Evolutionary conservation across 2,888 invertebrate species (phyloP).

Genomic region (Steromphala cineraria): DNA sequence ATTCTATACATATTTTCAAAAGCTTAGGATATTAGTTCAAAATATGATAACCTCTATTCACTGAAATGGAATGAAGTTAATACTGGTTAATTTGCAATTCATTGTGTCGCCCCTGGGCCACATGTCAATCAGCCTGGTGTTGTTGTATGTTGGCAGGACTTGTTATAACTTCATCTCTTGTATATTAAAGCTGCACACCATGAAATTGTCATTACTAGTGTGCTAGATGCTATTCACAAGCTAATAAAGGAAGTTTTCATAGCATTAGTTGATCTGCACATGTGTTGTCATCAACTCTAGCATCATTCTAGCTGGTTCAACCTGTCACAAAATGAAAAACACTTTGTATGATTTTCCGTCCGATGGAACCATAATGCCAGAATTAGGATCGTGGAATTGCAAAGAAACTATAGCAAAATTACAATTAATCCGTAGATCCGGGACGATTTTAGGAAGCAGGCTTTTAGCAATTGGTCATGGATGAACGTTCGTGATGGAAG

Average conservation of each 20-base stretch:
- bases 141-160: no score
- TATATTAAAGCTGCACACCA: neutral
- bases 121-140: no score
- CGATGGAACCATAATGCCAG: neutral
- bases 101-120: no score
- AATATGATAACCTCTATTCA: no score
- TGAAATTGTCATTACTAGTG: neutral
- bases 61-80: no score
- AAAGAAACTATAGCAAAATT: conserved; percentile 11
- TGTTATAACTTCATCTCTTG: no score
- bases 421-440: conserved; percentile 13
- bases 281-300: neutral
- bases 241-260: neutral
- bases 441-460: neutral
- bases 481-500: conserved; percentile 1
- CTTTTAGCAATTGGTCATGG: conserved; percentile 4
- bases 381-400: neutral
- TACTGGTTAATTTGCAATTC: no score
- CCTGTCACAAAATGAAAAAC: neutral
- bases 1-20: no score
- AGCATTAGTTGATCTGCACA: neutral
- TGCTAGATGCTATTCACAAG: neutral
- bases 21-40: no score
- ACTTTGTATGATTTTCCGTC: neutral
- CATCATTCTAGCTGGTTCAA: neutral